A percentile compares a stretch with the other conserved stretches of the same genome.
These are phyloP conservation scores for Macroglossus sobrinus DNA, from an alignment of 2,113 vertebrate species.

Conservation along the genomic window DNA sequence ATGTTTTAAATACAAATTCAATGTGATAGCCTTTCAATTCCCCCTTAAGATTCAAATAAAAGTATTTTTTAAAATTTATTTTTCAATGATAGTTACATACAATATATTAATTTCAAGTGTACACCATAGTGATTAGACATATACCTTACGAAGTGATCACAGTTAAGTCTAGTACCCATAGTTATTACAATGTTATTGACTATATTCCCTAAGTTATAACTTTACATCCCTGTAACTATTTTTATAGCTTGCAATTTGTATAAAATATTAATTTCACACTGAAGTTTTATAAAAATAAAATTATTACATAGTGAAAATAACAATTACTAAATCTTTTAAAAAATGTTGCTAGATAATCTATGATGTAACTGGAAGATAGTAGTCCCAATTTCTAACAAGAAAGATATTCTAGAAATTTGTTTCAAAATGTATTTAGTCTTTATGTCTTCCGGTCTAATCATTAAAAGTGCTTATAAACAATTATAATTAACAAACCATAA, in stretches of 20 bases:
- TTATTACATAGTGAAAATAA: neutral
- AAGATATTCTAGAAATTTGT: neutral
- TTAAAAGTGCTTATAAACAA: neutral
- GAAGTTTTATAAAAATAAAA: conserved; percentile 1
- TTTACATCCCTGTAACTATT: neutral
- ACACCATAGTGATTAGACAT: too few relatives aligned
- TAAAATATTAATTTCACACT: neutral
- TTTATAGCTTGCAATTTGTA: neutral
- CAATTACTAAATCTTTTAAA: neutral
- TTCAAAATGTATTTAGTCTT: neutral
- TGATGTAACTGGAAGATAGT: neutral
- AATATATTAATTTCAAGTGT: neutral
- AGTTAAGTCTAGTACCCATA: neutral
- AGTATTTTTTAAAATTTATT: neutral
- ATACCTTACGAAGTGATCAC: neutral
- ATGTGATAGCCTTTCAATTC: neutral
- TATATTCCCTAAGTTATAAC: neutral
- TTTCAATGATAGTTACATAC: neutral
- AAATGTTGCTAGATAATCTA: neutral
- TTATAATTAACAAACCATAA: neutral
- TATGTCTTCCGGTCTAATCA: neutral
- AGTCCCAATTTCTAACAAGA: neutral
- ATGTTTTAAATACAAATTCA: neutral
- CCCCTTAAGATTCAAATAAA: neutral
- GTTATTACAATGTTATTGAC: neutral